Evolutionary conservation across 2,113 vertebrate species (phyloP).

Genomic region (Ctenomys sociabilis): DNA sequence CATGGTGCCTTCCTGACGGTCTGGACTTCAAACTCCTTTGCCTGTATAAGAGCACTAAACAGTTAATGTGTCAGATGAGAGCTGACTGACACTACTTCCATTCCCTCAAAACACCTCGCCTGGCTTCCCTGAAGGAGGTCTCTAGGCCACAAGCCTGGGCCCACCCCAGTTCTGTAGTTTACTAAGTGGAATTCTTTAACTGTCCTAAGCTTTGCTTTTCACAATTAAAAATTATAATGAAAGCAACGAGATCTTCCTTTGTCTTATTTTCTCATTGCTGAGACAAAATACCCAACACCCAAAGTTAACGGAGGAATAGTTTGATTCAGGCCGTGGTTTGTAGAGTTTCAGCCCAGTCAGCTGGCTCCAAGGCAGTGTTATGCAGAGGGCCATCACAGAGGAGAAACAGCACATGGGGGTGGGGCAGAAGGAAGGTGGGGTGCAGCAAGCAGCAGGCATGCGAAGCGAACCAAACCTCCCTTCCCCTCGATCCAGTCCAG

Average conservation of each 20-base stretch:
- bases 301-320: background rate
- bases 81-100: background rate
- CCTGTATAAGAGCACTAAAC: background rate
- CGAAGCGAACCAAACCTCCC: background rate
- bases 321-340: background rate
- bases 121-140: background rate
- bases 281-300: background rate
- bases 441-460: background rate
- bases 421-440: background rate
- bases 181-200: background rate
- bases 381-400: background rate
- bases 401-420: background rate
- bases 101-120: background rate
- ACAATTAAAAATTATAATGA: constrained; percentile 1
- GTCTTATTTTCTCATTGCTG: background rate
- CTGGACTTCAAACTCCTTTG: background rate
- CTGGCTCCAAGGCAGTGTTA: background rate
- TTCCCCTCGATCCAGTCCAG: background rate
- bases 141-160: background rate
- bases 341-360: background rate
- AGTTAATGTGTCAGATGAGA: background rate
- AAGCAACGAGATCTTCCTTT: background rate
- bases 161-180: background rate
- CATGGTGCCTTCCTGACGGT: background rate
- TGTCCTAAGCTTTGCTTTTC: background rate